Percentiles rank a stretch among this genome's conserved stretches.
Evolutionary conservation across 2,113 vertebrate genomes (phyloP).

Genomic region (Salvelinus sp.): DNA sequence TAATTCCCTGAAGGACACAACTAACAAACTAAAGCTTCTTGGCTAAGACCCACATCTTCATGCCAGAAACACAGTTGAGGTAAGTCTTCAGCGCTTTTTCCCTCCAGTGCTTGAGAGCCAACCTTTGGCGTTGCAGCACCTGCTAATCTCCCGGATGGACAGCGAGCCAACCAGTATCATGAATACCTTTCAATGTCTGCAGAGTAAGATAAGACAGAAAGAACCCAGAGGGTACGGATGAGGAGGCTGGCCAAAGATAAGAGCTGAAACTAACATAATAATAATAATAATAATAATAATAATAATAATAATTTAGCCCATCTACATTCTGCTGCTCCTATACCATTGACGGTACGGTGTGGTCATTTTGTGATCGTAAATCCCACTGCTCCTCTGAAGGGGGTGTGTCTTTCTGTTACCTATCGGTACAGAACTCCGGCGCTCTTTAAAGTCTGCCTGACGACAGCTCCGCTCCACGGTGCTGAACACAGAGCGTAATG

Average conservation of each 20-base stretch:
- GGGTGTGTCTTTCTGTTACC: not conserved
- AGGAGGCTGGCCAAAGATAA: not conserved
- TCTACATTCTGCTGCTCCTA: not conserved
- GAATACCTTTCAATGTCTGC: not conserved
- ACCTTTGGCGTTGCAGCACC: not conserved
- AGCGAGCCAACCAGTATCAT: not conserved
- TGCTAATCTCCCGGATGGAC: not conserved
- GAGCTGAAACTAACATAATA: not conserved
- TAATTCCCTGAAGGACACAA: constrained; percentile 24
- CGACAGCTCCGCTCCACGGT: not conserved
- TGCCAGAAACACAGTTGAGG: constrained; percentile 5
- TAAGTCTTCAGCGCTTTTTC: too few species aligned
- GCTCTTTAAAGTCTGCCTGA: too few species aligned
- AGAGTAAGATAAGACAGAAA: not conserved
- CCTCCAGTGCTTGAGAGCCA: not conserved
- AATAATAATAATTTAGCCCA: not conserved
- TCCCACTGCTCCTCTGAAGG: not conserved
- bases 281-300: too few species aligned
- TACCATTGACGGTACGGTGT: not conserved
- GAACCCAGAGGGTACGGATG: not conserved
- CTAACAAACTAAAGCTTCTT: constrained; percentile 33
- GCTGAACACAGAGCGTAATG: not conserved
- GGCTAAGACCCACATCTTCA: constrained; percentile 1
- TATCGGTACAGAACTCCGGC: too few species aligned
- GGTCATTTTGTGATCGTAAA: not conserved